Evolutionary conservation across 2,113 vertebrate species (phyloP), one percentile per base, ranked within the genome.

Genomic region (Passer domesticus): DNA sequence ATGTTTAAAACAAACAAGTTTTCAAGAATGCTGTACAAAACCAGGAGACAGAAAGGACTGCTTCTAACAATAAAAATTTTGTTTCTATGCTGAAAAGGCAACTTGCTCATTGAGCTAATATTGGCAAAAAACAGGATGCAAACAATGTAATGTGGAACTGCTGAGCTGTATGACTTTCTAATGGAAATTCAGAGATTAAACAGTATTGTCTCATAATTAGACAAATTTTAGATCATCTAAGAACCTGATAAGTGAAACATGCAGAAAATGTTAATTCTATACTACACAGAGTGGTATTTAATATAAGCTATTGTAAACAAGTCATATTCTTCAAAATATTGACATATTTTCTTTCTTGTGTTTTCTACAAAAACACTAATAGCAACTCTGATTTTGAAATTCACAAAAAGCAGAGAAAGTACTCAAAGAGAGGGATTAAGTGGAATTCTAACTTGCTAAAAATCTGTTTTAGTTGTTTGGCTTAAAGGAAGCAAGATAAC

Each of bases 241-340:
- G 37, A 25, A 50, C 16, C 5, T 41, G 4, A 33, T 19, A 67
- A 0, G 5, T 0, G 0, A 86, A 91, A 70, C 0, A 2, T 10
- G 6, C 19, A 77, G n/a, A 47, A 81, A 74, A 9, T 43, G 37
- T 55, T 82, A 64, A 44, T 70, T 52, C 43, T 70, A 56, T 22
- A 22, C 30, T 30, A 76, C 9, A 25, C 5, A 43, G 9, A 31
- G 27, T 7, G 79, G 21, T 59, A 49, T 22, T 70, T 78, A 24
- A 75, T 11, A 39, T 2, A 70, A 9, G 24, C 17, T 56, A 52
- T 28, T 62, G 13, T 60, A 86, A 83, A 66, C 15, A 81, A 70
- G 12, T 9, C 2, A 8, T 37, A 24, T 28, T 35, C 55, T 55
- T 88, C n/a, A 78, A 87, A 82, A 47, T 43, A 56, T 31, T 67